Evolutionary conservation across 1,140 invertebrate species (phyloP), one percentile per base, ranked within the genome.

Genomic region (Gryon sp.): DNA sequence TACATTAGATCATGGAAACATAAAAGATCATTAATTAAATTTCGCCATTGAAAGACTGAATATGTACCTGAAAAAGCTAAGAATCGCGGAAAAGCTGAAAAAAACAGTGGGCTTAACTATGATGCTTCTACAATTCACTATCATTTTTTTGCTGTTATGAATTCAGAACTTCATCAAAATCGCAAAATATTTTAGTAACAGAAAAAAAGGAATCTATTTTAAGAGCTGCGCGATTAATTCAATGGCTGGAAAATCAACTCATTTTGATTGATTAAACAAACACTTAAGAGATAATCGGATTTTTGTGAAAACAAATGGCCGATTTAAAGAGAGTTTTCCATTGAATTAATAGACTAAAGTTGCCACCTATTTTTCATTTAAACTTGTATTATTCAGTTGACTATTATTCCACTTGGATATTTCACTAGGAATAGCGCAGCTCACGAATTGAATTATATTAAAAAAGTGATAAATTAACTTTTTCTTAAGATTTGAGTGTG

Each of bases 31-130:
- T 53, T 5, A 60, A 59, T 41, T 36, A 69, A 55, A 76, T 69
- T 74, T 80, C 53, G 75, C 62, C 73, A 78, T 75, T 24, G 77
- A 77, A 83, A 83, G 82, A 83, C 82, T 83, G 80, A 82, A 76
- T 76, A 80, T 20, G 82, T 83, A 83, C 80, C 82, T 82, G 80
- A 82, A 78, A 34, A 57, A 74, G 63, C 48, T 75, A 79, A 80
- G 80, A 76, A 80, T 76, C 55, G 62, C 55, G 40, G 40, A 68
- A 28, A 60, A 55, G 30, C 41, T 57, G 15, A 55, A n/a, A n/a
- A n/a, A n/a, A 40, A 38, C 32, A 55, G 48, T 41, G 72, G 72
- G 48, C 38, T 75, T n/a, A 50, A 52, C 9, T 55, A 53, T 24
- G 46, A 34, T 60, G 40, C 24, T 60, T 60, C 11, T 52, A 66